Percentiles rank a stretch among this genome's conserved stretches.
These are phyloP conservation scores for Luehdorfia chinensis DNA, from an alignment of 1,140 invertebrate genomes.

Conservation along the genomic window DNA sequence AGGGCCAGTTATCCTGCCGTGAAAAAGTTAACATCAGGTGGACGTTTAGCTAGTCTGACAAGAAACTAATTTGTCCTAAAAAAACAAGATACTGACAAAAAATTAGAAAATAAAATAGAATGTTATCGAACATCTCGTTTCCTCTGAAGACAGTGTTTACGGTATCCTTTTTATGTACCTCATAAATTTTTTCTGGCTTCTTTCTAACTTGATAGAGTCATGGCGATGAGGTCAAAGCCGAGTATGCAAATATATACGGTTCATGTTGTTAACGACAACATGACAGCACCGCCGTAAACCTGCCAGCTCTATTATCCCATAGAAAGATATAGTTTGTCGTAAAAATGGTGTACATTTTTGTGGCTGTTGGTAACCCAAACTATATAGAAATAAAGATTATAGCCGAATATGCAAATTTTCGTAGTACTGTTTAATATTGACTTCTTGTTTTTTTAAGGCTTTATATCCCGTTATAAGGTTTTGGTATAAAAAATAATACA, in stretches of 20 bases:
- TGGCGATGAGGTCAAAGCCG: conserved; percentile 11
- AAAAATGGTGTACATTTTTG: conserved; percentile 12
- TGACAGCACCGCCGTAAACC: conserved; percentile 7
- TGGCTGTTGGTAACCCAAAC: conserved; percentile 6
- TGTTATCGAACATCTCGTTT: too few species aligned
- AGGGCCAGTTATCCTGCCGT: too few species aligned
- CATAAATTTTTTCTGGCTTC: neutral
- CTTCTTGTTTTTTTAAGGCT: too few species aligned
- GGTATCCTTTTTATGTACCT: conserved; percentile 3
- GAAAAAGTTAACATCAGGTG: too few species aligned
- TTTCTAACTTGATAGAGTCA: conserved; percentile 1
- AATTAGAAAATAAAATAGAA: too few species aligned
- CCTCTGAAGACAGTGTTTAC: too few species aligned
- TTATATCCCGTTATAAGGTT: too few species aligned
- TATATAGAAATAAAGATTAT: conserved; percentile 11
- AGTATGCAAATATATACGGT: conserved; percentile 7
- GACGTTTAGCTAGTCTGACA: too few species aligned
- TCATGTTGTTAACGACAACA: conserved; percentile 9
- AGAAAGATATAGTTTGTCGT: conserved; percentile 13
- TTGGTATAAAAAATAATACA: too few species aligned
- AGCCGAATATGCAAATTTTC: conserved; percentile 7
- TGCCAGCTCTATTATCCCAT: conserved; percentile 9
- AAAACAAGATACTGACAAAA: too few species aligned
- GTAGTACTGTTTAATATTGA: conserved; percentile 27
- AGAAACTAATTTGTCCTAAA: too few species aligned